A percentile compares a stretch with the other conserved stretches of the same genome.
Evolutionary conservation across 2,888 invertebrate species (phyloP).

Genomic region (Cordilura impudica): DNA sequence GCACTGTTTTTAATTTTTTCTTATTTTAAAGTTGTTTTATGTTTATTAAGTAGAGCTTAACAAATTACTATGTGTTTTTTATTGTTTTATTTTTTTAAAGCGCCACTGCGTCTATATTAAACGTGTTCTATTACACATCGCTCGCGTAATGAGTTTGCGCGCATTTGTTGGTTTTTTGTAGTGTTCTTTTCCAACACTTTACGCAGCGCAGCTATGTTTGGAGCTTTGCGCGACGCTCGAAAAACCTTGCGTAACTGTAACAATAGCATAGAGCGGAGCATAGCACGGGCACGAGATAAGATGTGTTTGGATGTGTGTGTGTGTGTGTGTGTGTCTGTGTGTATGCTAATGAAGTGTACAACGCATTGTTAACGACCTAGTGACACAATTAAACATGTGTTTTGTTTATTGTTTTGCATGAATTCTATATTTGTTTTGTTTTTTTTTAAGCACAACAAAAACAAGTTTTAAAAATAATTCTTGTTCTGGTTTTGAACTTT

Average conservation of each 20-base stretch:
- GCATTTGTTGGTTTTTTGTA: slow-evolving; percentile 1
- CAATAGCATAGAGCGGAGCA: no score
- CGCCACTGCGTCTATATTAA: slow-evolving; percentile 51
- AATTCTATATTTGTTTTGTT: slow-evolving; percentile 31
- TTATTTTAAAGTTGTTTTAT: slow-evolving; percentile 26
- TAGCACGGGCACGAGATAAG: no score
- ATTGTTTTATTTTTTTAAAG: slow-evolving; percentile 32
- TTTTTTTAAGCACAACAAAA: slow-evolving; percentile 13
- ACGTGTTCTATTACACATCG: slow-evolving; percentile 18
- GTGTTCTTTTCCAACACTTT: slow-evolving; percentile 5
- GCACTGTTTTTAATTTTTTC: slow-evolving; percentile 15
- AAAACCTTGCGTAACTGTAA: no score
- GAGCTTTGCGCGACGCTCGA: no score
- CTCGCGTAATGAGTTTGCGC: slow-evolving; percentile 46
- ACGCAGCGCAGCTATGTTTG: no score
- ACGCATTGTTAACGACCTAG: slow-evolving; percentile 60
- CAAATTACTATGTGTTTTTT: slow-evolving; percentile 43
- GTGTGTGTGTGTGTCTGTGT: no score
- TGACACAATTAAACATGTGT: slow-evolving; percentile 63
- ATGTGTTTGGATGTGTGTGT: no score
- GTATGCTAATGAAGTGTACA: slow-evolving; percentile 27
- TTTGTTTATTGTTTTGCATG: slow-evolving; percentile 52
- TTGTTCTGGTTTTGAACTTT: slow-evolving; percentile 40
- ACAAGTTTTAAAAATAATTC: slow-evolving; percentile 50
- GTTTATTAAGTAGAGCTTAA: slow-evolving; percentile 61